Base-by-base conservation (phyloP, 2,888 invertebrate species). In the Hypselothyrea guttata region DNA sequence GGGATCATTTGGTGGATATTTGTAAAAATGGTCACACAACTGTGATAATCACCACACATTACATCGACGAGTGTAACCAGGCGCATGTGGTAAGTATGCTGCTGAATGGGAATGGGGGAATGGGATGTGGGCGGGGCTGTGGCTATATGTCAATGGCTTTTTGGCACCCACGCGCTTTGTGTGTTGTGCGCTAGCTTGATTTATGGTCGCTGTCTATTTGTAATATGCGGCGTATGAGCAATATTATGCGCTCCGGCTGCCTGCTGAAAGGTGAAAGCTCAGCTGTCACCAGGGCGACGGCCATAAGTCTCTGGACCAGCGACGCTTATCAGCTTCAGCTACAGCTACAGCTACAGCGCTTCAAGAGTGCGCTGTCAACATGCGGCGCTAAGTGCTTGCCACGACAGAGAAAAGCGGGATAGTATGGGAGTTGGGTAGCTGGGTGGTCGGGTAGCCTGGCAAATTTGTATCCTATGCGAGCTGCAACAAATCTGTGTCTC, bases 1-100 rank as follows among this genome's bases (percentile, higher is more conserved):
- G 96, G 96, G 94, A 96, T 88, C 94, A 96, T 89, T 90, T 96
- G 60, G 95, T 96, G 30, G 93, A 95, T 22, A 93, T 96, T 33
- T 94, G 94, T 0, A 94, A 93, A 86, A 94, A 92, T 67, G 94
- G 94, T 9, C 92, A 92, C 51, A 95, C 94, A 37, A 96, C 96
- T 11, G 95, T 95, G 48, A 96, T 96, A 72, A 95, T 96, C 61
- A 96, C 96, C 1, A 96, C 96, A 5, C 96, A 96, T 91, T 96
- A 96, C 85, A 96, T 96, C 67, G 96, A 96, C 68, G 96, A 96
- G 88, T 95, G 96, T 1, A 92, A 95, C 72, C 96, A 96, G 89
- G 96, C 96, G 12, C 93, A 94, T 78, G 92, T 94, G 84, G 95
- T 95, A 90, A 93, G 94, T 92, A 18, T 30, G 22, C 9, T 7